Base-by-base conservation (phyloP, 2,113 vertebrate genomes). In the Oenanthe oenanthe region DNA sequence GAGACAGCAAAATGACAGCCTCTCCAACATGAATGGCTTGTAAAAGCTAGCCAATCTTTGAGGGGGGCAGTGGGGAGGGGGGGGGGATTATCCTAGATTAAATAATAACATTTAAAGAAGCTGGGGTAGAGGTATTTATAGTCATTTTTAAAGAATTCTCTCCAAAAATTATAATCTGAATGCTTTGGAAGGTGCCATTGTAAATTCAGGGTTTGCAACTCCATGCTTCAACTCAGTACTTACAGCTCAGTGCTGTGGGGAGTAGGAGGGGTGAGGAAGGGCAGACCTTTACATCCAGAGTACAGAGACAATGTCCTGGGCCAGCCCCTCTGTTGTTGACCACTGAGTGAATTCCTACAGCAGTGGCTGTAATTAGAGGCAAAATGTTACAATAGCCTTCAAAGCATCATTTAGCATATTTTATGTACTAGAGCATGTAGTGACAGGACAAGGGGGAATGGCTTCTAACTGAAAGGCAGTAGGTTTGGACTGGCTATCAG, bases 1-100 rank as follows among this genome's bases (percentile, higher is more conserved):
- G 42, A 54, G 22, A 43, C 25, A 80, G 34, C 4, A 84, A 70
- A 74, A 28, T n/a, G 0, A 22, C 5, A 26, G 6, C 18, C 47
- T 89, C 38, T 83, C 11, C 13, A 74, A n/a, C 17, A 32, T 56
- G 10, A 51, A 75, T 40, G 2, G 5, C 48, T 74, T 71, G 17
- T 71, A 84, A 63, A 91, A 71, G 4, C 19, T 60, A 53, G 28
- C 10, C 75, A 40, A 1, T 62, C 6, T 78, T 45, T 2, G 0
- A 0, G 3, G 7, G 5, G 0, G 0, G 24, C 40, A 40, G 40
- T 40, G 40, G 40, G 40, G 40, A 12, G 12, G 1, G 3, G 7
- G 5, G 0, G 0, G 24, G 9, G 67, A 5, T 21, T 17, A 40
- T 88, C 19, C 31, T 71, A 36, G 4, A 48, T 68, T 40, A 61